Conservation (phyloP, 2,797 vertebrate species). For the Arctocebus calabarensis region DNA sequence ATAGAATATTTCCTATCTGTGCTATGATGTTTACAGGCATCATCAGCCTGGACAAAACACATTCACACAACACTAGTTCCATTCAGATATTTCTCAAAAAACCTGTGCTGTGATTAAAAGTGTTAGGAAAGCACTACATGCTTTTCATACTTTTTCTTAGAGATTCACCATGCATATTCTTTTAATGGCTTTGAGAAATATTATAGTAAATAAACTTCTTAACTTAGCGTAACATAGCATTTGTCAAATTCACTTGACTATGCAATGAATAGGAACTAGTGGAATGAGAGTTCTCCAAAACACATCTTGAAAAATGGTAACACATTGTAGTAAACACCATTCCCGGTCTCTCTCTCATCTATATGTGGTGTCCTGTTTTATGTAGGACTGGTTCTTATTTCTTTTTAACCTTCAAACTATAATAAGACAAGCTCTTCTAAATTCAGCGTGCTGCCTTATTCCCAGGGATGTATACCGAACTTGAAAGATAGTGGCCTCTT, state of each 20-base stretch:
- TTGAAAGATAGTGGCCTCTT: not conserved
- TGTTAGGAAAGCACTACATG: not conserved
- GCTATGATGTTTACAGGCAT: not conserved
- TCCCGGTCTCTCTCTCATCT: not conserved
- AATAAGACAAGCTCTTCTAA: not conserved
- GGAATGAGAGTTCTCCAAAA: not conserved
- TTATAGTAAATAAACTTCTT: not conserved
- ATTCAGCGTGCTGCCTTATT: not conserved
- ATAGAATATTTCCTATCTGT: not conserved
- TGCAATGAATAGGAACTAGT: not conserved
- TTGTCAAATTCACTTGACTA: slow-evolving; percentile 20
- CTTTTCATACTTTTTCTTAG: not conserved
- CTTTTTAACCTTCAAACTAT: not conserved
- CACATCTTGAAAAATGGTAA: not conserved
- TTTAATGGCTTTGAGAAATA: not conserved
- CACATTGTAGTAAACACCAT: not conserved
- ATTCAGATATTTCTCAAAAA: slow-evolving; percentile 3
- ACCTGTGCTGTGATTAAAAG: not conserved
- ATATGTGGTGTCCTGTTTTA: not conserved
- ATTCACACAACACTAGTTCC: not conserved
- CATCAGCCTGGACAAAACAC: not conserved
- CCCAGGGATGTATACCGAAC: not conserved
- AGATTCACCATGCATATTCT: not conserved
- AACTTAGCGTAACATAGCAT: not conserved
- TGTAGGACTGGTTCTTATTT: not conserved